Percentiles rank a stretch among this genome's conserved stretches.
These are phyloP conservation scores for Hippolais icterina DNA, from an alignment of 2,113 vertebrate genomes.

Conservation along the genomic window DNA sequence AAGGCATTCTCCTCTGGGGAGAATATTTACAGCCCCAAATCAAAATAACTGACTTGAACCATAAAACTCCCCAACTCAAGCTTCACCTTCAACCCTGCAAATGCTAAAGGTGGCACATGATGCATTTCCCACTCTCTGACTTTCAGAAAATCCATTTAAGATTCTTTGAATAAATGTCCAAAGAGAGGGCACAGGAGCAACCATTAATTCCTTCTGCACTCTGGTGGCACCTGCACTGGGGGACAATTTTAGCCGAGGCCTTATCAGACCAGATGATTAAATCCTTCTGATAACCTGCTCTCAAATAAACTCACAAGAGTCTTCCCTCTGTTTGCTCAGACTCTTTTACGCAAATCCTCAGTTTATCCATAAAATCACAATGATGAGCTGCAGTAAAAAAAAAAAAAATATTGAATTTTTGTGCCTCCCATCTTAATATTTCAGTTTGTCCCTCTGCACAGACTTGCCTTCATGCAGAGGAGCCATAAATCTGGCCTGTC, in stretches of 20 bases:
- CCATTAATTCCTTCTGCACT: background rate
- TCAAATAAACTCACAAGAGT: background rate
- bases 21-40: constrained; percentile 45
- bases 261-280: background rate
- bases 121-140: constrained; percentile 4
- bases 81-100: constrained; percentile 40
- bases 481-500: constrained; percentile 73
- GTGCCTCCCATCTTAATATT: constrained; percentile 28
- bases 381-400: background rate
- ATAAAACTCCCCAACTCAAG: constrained; percentile 27
- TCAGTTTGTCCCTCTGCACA: constrained; percentile 7
- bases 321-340: constrained; percentile 43
- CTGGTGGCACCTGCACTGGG: background rate
- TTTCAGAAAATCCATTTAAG: constrained; percentile 13
- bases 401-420: background rate
- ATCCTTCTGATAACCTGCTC: background rate
- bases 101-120: constrained; percentile 27
- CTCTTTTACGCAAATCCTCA: background rate
- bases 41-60: constrained; percentile 26
- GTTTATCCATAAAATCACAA: constrained; percentile 29
- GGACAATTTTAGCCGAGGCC: background rate
- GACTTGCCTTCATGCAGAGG: background rate
- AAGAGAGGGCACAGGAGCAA: background rate
- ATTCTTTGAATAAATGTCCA: constrained; percentile 1
- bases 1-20: background rate